Conservation (phyloP, 2,888 invertebrate genomes). For the Stenodema calcarata region DNA sequence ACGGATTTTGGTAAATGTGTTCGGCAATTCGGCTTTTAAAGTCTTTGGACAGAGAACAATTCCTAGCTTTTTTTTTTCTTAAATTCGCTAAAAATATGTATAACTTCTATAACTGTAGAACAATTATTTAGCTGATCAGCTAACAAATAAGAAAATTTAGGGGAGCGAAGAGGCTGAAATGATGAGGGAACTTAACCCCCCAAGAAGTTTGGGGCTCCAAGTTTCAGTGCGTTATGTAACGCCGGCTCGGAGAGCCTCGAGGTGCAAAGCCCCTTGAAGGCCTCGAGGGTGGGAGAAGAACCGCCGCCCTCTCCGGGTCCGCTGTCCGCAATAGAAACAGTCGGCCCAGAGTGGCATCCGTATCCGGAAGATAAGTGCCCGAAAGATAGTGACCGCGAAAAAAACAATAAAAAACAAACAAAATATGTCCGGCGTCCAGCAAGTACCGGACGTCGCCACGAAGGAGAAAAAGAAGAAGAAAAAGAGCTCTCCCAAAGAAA, state of each 20-base stretch:
- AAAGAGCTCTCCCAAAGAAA: constrained; percentile 29
- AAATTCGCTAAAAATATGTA: too few relatives aligned
- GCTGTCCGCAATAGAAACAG: neutral
- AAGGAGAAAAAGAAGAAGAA: constrained; percentile 34
- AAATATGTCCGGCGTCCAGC: constrained; percentile 24
- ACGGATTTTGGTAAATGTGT: too few relatives aligned
- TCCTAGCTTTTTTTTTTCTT: too few relatives aligned
- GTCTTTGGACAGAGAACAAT: too few relatives aligned
- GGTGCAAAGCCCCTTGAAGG: neutral
- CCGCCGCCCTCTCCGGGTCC: constrained; percentile 1
- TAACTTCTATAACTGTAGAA: too few relatives aligned
- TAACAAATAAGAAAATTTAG: too few relatives aligned
- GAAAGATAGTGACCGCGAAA: neutral
- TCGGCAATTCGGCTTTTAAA: too few relatives aligned
- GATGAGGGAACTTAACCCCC: too few relatives aligned
- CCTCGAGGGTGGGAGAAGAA: neutral
- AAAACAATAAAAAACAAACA: too few relatives aligned
- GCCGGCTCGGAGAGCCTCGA: neutral
- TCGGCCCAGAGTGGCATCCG: neutral
- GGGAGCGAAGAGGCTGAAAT: too few relatives aligned
- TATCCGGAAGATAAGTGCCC: neutral
- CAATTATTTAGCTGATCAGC: too few relatives aligned
- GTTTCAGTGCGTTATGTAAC: neutral
- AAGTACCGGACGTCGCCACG: neutral
- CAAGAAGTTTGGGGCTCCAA: neutral